Conservation (phyloP, 2,797 vertebrate species). For the Poliocrania exsul region DNA sequence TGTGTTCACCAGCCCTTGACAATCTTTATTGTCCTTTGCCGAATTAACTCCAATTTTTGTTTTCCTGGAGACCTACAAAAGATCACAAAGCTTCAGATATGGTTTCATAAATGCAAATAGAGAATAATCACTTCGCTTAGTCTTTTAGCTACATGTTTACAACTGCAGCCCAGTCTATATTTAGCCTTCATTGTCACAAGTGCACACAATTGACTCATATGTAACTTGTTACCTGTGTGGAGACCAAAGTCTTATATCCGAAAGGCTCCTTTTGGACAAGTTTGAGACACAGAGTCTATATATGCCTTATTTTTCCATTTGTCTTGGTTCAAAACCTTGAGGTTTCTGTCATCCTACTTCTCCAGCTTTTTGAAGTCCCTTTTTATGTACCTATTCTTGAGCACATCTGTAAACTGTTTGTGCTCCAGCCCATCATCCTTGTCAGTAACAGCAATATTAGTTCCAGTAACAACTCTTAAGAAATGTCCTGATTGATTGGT, state of each 20-base stretch:
- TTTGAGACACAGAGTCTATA: neutral
- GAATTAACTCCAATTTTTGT: neutral
- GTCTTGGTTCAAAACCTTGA: neutral
- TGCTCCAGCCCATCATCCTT: neutral
- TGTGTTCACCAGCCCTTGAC: neutral
- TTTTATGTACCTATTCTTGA: neutral
- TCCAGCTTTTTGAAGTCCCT: neutral
- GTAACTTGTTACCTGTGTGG: neutral
- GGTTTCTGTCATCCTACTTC: neutral
- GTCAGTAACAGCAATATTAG: neutral
- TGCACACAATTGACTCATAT: neutral
- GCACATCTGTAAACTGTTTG: rapidly evolving
- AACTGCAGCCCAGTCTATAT: neutral
- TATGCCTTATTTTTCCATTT: neutral
- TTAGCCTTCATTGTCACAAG: neutral
- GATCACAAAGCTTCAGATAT: neutral
- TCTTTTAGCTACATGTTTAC: neutral
- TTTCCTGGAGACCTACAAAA: neutral
- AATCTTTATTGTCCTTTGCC: neutral
- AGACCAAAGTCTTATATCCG: neutral
- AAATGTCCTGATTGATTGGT: neutral
- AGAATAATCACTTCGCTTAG: neutral
- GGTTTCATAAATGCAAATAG: neutral
- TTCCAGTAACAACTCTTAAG: neutral
- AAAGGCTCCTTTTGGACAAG: neutral